phyloP scores from a whole-genome alignment of 2,113 vertebrate genomes.

The Rhinolophus sinicus region DNA sequence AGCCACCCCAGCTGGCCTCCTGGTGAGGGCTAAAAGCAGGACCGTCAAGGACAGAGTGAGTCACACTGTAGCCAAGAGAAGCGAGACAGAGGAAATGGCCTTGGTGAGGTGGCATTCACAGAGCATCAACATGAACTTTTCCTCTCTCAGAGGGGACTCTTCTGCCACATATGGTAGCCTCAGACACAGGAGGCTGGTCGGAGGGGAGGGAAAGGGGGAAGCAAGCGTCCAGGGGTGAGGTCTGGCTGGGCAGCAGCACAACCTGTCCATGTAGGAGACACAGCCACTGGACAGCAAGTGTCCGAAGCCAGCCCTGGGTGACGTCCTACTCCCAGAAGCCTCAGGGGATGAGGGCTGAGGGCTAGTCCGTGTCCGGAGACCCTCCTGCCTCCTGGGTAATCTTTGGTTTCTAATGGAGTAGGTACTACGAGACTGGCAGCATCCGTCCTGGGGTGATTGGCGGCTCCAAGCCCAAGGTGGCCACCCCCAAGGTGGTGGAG shows the following conservation, averaged over 20 bases:
- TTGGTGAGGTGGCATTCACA: too few species aligned
- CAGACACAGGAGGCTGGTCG: too few species aligned
- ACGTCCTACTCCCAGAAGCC: not conserved
- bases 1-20: not conserved
- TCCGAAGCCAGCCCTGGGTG: not conserved
- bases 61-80: not conserved
- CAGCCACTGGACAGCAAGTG: not conserved
- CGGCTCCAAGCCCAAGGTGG: slow-evolving; percentile 94
- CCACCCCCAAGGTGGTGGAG: slow-evolving; percentile 94
- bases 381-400: slow-evolving; percentile 77
- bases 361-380: not conserved
- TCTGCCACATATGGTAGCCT: not conserved
- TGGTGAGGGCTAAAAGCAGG: not conserved
- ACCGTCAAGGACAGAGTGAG: not conserved
- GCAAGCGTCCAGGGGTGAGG: not conserved
- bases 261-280: not conserved
- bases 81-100: accelerated
- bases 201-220: not conserved
- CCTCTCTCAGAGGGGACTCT: not conserved
- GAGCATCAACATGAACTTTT: accelerated
- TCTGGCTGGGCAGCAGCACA: not conserved
- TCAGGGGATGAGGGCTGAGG: not conserved
- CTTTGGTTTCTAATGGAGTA: slow-evolving; percentile 85
- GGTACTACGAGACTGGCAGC: slow-evolving; percentile 94
- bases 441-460: slow-evolving; percentile 94